Conservation (phyloP, 2,888 invertebrate genomes). For the Drosophila colorata region DNA sequence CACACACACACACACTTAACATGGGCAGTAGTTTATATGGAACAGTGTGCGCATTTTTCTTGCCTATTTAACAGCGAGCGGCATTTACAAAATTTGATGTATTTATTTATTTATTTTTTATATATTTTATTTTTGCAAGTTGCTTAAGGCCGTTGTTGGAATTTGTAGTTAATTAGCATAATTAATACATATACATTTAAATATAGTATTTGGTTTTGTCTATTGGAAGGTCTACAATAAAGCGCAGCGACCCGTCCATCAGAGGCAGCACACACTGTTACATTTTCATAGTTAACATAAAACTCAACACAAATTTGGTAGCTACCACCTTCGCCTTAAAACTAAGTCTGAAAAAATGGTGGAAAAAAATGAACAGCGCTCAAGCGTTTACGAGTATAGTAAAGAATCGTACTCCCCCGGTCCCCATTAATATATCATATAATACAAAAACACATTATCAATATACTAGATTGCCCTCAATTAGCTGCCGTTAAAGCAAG, state of each 20-base stretch:
- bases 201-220: conserved; percentile 45
- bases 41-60: conserved; percentile 67
- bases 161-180: conserved; percentile 58
- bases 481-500: conserved; percentile 79
- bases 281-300: conserved; percentile 52
- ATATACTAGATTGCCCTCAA: conserved; percentile 41
- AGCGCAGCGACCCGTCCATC: conserved; percentile 50
- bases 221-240: conserved; percentile 73
- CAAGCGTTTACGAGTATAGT: conserved; percentile 56
- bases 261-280: conserved; percentile 72
- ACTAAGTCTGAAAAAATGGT: conserved; percentile 61
- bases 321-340: conserved; percentile 44
- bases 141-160: conserved; percentile 77
- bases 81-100: conserved; percentile 41
- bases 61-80: conserved; percentile 51
- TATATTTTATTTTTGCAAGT: conserved; percentile 30
- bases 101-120: conserved; percentile 17
- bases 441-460: conserved; percentile 68
- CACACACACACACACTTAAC: conserved; percentile 36
- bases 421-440: conserved; percentile 35
- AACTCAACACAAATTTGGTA: conserved; percentile 42
- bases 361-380: conserved; percentile 64
- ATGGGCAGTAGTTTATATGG: conserved; percentile 75
- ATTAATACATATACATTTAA: conserved; percentile 20
- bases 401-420: conserved; percentile 37